Base-by-base conservation (phyloP, 2,888 invertebrate species). In the Nasonovia ribisnigri region DNA sequence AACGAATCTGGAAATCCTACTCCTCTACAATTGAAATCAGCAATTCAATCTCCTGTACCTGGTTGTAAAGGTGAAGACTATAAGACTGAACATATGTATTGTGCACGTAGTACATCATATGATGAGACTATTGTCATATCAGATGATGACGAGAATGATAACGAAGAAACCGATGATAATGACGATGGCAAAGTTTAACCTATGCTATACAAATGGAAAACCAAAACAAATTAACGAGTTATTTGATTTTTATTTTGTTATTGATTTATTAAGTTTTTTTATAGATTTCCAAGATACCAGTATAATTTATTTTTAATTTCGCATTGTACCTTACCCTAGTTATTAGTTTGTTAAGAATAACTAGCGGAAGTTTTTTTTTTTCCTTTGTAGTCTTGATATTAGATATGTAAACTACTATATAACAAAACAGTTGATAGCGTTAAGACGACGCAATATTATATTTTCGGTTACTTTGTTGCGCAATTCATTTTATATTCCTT, bases 81-180 rank as follows among this genome's bases (percentile, higher is more conserved):
- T 43, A 90, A 90, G 93, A 93, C 93, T 93, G 93, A 93, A 93
- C 89, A 93, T 90, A 29, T 93, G 29, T 86, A 93, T 67, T 90
- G 84, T 93, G 86, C 86, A 48, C 57, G 36, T 87, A 90, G 90
- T 67, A 67, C 42, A 86, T 24, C 60, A 42, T 42, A 60, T 29
- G 26, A 60, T 42, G 36, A 84, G 0, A 5, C 48, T 67, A 93
- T 93, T 86, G 20, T 90, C n/a, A 90, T 93, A 60, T 93, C 89
- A 84, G 88, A 90, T 46, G 90, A 90, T n/a, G 93, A 93, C 20
- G 93, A 90, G 51, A 42, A 29, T 48, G 26, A 54, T 11, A 90
- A 90, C 36, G 26, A 84, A 36, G 26, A 54, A 10, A 42, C 26
- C 3, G 42, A 42, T 84, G 26, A 29, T 26, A 3, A 84, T 26